Evolutionary conservation across 2,888 invertebrate species (phyloP).

Genomic region (Adineta ricciae): DNA sequence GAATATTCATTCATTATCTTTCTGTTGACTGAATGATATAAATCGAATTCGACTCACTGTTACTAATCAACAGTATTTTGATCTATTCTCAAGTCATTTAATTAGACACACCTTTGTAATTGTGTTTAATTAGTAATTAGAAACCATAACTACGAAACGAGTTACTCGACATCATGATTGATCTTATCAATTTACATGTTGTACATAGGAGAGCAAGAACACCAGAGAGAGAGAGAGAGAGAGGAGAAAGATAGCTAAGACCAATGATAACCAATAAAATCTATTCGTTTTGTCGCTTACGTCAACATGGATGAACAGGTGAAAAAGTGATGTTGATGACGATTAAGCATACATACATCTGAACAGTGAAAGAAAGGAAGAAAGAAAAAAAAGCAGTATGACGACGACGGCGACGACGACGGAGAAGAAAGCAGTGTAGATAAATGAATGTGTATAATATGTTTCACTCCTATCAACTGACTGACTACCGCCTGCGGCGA

Average conservation of each 20-base stretch:
- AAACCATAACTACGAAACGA: neutral
- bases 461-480: neutral
- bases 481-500: neutral
- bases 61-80: neutral
- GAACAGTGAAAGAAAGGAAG: neutral
- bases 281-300: neutral
- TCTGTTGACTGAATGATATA: neutral
- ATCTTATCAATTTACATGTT: neutral
- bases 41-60: neutral
- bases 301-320: neutral
- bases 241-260: neutral
- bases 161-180: neutral
- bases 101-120: neutral
- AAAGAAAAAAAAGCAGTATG: no score
- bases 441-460: neutral
- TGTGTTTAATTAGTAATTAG: neutral
- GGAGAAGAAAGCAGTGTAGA: neutral
- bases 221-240: neutral
- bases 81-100: neutral
- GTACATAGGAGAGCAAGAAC: no score
- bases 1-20: neutral
- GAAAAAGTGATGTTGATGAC: neutral
- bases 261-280: neutral
- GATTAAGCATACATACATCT: neutral
- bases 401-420: no score